These are phyloP conservation scores for Hippoglossus stenolepis DNA, from an alignment of 2,113 vertebrate species.

Conservation along the genomic window DNA sequence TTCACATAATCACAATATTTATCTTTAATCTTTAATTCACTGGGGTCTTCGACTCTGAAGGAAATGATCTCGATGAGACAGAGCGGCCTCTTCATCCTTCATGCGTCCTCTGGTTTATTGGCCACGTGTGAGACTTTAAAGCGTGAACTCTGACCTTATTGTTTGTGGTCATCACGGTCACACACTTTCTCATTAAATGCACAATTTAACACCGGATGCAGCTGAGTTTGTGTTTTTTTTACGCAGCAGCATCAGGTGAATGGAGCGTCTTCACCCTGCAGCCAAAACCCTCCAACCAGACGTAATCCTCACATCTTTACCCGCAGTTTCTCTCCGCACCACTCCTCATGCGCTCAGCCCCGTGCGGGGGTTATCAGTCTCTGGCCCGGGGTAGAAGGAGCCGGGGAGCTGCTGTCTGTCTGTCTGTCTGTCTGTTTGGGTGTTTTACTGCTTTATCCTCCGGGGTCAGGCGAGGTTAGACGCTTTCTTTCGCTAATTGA, in stretches of 20 bases:
- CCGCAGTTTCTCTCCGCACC: neutral
- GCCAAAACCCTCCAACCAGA: neutral
- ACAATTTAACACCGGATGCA: neutral
- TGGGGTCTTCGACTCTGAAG: neutral
- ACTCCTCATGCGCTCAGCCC: no score
- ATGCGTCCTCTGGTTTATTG: neutral
- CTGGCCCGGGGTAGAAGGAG: no score
- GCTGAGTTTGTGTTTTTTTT: neutral
- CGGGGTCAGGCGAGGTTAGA: constrained; percentile 47
- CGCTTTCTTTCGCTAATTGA: constrained; percentile 39
- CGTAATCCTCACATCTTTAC: neutral
- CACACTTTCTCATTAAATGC: neutral
- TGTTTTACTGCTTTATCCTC: neutral
- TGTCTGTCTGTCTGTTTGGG: neutral
- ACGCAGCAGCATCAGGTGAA: neutral
- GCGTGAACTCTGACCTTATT: neutral
- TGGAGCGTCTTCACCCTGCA: neutral
- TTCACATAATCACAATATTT: no score
- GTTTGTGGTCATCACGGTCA: neutral
- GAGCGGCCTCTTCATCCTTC: neutral
- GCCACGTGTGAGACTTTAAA: neutral
- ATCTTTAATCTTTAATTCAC: no score
- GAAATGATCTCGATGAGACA: neutral
- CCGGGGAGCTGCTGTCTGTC: neutral
- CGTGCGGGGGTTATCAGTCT: no score